Percentiles rank a stretch among this genome's conserved stretches.
These are phyloP conservation scores for Struthidea cinerea DNA, from an alignment of 2,113 vertebrate species.

Conservation along the genomic window DNA sequence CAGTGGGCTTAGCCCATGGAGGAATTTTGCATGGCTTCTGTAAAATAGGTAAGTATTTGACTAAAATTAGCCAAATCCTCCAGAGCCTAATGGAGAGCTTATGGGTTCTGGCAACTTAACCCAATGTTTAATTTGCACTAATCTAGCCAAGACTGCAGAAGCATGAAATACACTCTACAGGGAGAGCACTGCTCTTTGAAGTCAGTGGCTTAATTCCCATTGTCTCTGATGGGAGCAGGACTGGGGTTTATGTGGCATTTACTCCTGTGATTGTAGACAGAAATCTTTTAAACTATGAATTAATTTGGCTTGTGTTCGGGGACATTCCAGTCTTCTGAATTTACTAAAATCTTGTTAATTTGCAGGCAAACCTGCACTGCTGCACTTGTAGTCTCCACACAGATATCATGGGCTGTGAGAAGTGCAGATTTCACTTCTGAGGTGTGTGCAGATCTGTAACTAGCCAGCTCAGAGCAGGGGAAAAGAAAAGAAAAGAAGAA, in stretches of 20 bases:
- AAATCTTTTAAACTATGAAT: conserved; percentile 24
- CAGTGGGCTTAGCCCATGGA: background rate
- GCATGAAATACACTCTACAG: conserved; percentile 58
- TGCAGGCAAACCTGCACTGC: background rate
- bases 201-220: conserved; percentile 55
- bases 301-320: background rate
- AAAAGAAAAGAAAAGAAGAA: background rate
- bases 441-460: background rate
- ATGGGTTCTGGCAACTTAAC: conserved; percentile 57
- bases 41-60: conserved; percentile 55
- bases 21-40: conserved; percentile 23
- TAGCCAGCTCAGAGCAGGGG: background rate
- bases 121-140: conserved; percentile 63
- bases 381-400: background rate
- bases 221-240: conserved; percentile 49
- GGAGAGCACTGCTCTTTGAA: conserved; percentile 44
- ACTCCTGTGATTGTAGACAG: background rate
- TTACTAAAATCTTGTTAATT: background rate
- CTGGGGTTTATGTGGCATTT: conserved; percentile 28
- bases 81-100: conserved; percentile 54
- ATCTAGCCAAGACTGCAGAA: conserved; percentile 58
- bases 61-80: conserved; percentile 66
- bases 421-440: background rate
- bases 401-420: background rate
- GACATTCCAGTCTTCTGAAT: background rate